Percentiles rank a stretch among this genome's conserved stretches.
Evolutionary conservation across 2,797 vertebrate species (phyloP).

Genomic region (Megalops cyprinoides): DNA sequence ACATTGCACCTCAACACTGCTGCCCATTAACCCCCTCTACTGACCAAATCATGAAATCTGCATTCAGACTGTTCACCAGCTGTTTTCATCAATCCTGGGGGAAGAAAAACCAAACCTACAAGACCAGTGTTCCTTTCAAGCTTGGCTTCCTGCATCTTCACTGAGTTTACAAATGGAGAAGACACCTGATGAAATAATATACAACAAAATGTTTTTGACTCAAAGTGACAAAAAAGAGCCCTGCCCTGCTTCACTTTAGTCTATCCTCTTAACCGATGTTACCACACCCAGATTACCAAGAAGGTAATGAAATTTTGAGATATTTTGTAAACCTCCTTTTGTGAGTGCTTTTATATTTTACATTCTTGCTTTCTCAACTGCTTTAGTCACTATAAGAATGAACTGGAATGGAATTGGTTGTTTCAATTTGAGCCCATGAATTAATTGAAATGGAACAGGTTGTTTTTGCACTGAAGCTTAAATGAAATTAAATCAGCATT

Average conservation of each 20-base stretch:
- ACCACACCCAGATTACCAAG: not conserved
- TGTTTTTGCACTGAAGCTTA: constrained; percentile 51
- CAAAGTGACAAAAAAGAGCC: no score
- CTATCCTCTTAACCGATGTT: not conserved
- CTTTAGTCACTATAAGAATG: no score
- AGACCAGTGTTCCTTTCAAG: not conserved
- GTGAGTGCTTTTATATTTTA: constrained; percentile 67
- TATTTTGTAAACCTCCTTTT: constrained; percentile 64
- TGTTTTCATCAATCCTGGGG: constrained; percentile 30
- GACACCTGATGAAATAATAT: no score
- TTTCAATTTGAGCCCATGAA: constrained; percentile 61
- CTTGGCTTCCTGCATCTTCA: not conserved
- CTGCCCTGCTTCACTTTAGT: no score
- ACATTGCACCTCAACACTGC: not conserved
- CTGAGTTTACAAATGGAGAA: no score
- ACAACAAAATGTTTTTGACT: no score
- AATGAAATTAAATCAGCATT: constrained; percentile 65
- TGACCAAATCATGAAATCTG: constrained; percentile 42
- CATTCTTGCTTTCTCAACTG: constrained; percentile 45
- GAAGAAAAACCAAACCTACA: constrained; percentile 55
- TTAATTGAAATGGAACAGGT: constrained; percentile 64
- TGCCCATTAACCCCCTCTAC: constrained; percentile 34
- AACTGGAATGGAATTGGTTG: no score
- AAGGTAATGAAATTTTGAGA: constrained; percentile 36
- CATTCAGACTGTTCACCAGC: constrained; percentile 12